Base-by-base conservation (phyloP, 2,113 vertebrate species). In the Podilymbus podiceps region DNA sequence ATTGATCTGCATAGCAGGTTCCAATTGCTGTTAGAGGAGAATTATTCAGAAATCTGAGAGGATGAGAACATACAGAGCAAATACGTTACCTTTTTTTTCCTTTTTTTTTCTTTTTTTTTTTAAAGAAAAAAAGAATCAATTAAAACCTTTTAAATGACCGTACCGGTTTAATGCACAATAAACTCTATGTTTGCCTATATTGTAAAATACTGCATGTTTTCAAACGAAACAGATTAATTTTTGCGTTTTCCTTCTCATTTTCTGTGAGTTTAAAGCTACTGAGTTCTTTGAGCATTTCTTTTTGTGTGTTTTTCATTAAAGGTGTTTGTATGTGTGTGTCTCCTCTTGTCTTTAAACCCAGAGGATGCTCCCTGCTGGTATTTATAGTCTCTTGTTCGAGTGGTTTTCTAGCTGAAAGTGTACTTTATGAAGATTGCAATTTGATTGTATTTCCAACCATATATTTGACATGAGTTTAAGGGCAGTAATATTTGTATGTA, bases 11-110 rank as follows among this genome's bases (percentile, higher is more conserved):
- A 17, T 75, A 87, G 89, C 83, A 55, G 94, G 84, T 77, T 69
- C 84, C 71, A 66, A 82, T 72, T 85, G 91, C 77, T 83, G 49
- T 15, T 85, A 67, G 62, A 96, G 66, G 49, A 47, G 74, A 96
- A 92, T 97, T 96, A 88, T 81, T 86, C 63, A 15, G 73, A 88
- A 97, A 69, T 94, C 90, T 73, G 93, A 96, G 94, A 89, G 86
- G 86, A 95, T 97, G 53, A 91, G 91, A 87, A 80, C 42, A 50
- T 53, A 79, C 35, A 92, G 58, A 74, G 67, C 53, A 55, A 89
- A 67, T 62, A 63, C 15, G 19, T 72, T 94, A 62, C 66, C 58
- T 89, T 87, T 9, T 78, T 38, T 68, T 85, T 40, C 83, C 38
- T 81, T 86, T 90, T 60, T 86, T 90, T 60, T 64, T n/a, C n/a